Evolutionary conservation across 2,888 invertebrate genomes (phyloP), one percentile per base, ranked within the genome.

Genomic region (Agonum fuliginosum): DNA sequence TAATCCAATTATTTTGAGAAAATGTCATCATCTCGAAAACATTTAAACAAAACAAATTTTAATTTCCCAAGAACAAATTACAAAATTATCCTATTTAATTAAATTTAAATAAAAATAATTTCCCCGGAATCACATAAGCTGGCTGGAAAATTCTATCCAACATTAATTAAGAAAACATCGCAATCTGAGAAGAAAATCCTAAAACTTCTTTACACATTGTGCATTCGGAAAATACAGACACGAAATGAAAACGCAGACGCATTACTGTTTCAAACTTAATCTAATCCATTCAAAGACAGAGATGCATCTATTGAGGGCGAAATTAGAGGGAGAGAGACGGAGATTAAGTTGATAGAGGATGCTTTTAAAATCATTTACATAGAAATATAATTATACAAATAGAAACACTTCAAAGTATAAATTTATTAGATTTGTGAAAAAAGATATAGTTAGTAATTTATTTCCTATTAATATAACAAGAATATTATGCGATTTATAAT

Each of bases 261-360:
- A 67, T 67, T 67, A 67, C 67, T 37, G 37, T 67, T 67, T 17
- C 34, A 41, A 67, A 67, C 67, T 67, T 67, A 67, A 67, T 67
- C 67, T 67, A 67, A 67, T 67, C 67, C 67, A 67, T 67, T 20
- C 22, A 24, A 22, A 34, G 41, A 67, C 5, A 2, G 41, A 41
- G 67, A 41, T 19, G 6, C 3, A 14, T 17, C 3, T 19, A 37
- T 34, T 17, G 12, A 67, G 19, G n/a, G 37, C 1, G 10, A 37
- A 22, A n/a, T 5, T 22, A 41, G 22, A 17, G 2, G 17, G 34
- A 67, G 17, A 17, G 12, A 41, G 12, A 65, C 5, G 10, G 19
- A 22, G 19, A 22, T 22, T 27, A 19, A 14, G 10, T 54, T 54
- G 20, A 14, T 12, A 8, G n/a, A 10, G 41, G 37, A 67, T 67